These are phyloP conservation scores for Microplitis manilae DNA, from an alignment of 2,888 invertebrate species.

Conservation along the genomic window DNA sequence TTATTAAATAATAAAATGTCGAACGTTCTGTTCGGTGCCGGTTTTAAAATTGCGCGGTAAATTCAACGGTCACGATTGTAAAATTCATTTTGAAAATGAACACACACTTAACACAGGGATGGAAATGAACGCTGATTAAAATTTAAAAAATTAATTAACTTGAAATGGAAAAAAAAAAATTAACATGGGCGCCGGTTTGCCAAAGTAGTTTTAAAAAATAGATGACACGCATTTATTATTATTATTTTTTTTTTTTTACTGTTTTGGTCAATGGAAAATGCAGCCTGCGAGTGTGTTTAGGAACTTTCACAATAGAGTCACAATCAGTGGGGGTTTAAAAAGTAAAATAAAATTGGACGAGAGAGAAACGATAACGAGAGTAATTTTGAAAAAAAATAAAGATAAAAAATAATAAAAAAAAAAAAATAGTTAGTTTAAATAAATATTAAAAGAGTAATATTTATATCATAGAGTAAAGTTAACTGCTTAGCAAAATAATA, in stretches of 20 bases:
- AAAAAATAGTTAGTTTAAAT: slow-evolving; percentile 34
- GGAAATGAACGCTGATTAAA: no score
- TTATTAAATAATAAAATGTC: neutral
- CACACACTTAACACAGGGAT: no score
- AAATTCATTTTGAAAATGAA: no score
- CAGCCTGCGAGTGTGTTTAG: slow-evolving; percentile 37
- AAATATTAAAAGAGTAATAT: slow-evolving; percentile 24
- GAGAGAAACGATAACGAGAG: slow-evolving; percentile 37
- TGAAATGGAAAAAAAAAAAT: no score
- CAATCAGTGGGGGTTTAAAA: slow-evolving; percentile 15
- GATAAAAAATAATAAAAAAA: slow-evolving; percentile 14
- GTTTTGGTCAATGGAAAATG: slow-evolving; percentile 22
- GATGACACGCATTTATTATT: slow-evolving; percentile 13
- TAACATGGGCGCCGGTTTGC: no score
- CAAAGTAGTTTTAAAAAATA: slow-evolving; percentile 2
- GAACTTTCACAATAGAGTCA: slow-evolving; percentile 37
- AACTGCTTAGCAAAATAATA: neutral
- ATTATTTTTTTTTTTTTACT: no score
- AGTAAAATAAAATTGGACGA: slow-evolving; percentile 22
- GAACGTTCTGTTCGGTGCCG: neutral
- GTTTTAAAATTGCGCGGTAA: no score
- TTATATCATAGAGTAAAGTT: slow-evolving; percentile 30
- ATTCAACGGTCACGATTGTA: no score
- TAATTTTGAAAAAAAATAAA: slow-evolving; percentile 21
- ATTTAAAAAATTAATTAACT: no score